phyloP scores from a whole-genome alignment of 2,797 vertebrate species.

The Dallia pectoralis region DNA sequence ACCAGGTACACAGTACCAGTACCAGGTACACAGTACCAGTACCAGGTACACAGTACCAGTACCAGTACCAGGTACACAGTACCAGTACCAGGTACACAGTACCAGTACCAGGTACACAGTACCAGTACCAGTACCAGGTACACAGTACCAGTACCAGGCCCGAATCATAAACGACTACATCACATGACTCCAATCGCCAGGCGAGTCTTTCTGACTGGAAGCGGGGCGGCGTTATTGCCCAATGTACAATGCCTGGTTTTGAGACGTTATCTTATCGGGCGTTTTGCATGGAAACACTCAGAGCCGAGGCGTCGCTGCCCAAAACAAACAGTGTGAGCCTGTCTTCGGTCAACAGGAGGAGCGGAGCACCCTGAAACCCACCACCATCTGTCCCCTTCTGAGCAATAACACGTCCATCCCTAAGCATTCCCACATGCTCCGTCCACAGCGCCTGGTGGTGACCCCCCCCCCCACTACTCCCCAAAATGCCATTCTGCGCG shows the following conservation, averaged over 20 bases:
- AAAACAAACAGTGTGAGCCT: background rate
- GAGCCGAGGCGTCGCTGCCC: background rate
- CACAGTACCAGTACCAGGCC: no score
- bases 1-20: no score
- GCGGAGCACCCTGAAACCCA: slow-evolving; percentile 61
- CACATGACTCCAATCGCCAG: background rate
- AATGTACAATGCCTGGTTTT: background rate
- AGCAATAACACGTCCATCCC: slow-evolving; percentile 67
- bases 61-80: no score
- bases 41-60: no score
- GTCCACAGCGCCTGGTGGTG: slow-evolving; percentile 8
- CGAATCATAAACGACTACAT: background rate
- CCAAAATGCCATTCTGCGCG: background rate
- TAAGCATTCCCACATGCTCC: slow-evolving; percentile 61
- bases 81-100: no score
- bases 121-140: background rate
- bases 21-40: no score
- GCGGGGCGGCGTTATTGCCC: background rate
- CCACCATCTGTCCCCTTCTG: slow-evolving; percentile 73
- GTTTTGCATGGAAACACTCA: background rate
- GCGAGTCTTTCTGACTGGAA: background rate
- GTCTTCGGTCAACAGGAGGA: background rate
- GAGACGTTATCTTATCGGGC: background rate
- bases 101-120: no score
- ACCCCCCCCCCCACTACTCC: background rate